Percentiles rank a stretch among this genome's conserved stretches.
Conservation (phyloP, 2,888 invertebrate genomes). For the Euproctis similis region DNA sequence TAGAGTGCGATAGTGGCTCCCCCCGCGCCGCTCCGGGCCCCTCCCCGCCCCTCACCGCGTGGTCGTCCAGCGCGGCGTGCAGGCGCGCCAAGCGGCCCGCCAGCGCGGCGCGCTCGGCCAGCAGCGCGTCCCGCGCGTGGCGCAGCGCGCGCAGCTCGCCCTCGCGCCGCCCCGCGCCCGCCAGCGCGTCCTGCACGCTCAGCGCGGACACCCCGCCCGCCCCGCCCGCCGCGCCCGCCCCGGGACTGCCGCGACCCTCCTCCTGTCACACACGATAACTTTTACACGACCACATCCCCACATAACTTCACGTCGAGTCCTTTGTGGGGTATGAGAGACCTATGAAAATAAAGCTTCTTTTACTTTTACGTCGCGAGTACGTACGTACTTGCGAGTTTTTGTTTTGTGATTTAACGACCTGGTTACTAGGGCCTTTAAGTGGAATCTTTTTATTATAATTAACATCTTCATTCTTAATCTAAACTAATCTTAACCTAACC, state of each 20-base stretch:
- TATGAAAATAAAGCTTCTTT: too few species aligned
- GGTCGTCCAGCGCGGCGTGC: slow-evolving; percentile 34
- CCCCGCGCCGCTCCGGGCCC: too few species aligned
- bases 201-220: slow-evolving; percentile 11
- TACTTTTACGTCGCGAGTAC: too few species aligned
- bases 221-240: slow-evolving; percentile 3
- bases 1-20: too few species aligned
- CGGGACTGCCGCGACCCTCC: slow-evolving; percentile 13
- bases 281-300: neutral
- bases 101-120: slow-evolving; percentile 31
- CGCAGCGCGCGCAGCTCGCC: slow-evolving; percentile 40
- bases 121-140: slow-evolving; percentile 22
- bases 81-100: slow-evolving; percentile 18
- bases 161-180: slow-evolving; percentile 38
- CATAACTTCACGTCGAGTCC: too few species aligned
- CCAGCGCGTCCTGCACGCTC: slow-evolving; percentile 40
- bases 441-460: too few species aligned
- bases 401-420: too few species aligned
- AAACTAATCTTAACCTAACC: too few species aligned
- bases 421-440: too few species aligned
- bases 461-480: too few species aligned
- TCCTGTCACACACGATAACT: slow-evolving; percentile 18
- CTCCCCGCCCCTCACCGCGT: slow-evolving; percentile 36
- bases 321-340: too few species aligned
- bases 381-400: neutral